Percentiles rank a stretch among this genome's conserved stretches.
Evolutionary conservation across 2,888 invertebrate genomes (phyloP).

Genomic region (Caradrina clavipalpis): DNA sequence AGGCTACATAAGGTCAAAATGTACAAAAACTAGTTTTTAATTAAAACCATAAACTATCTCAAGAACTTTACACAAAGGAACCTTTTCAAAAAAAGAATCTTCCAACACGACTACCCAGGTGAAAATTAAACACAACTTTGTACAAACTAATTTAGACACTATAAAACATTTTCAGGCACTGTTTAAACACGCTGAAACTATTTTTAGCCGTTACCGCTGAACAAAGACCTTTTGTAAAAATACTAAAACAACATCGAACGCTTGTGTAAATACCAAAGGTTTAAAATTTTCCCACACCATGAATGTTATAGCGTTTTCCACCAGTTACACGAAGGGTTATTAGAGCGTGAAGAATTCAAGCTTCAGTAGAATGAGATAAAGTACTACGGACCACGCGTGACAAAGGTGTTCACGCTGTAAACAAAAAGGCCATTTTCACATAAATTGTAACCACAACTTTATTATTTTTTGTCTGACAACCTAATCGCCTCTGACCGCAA

Average conservation of each 20-base stretch:
- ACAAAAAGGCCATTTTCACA: constrained; percentile 16
- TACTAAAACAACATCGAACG: constrained; percentile 4
- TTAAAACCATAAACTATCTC: constrained; percentile 15
- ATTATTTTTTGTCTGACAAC: constrained; percentile 45
- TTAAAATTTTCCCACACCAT: constrained; percentile 38
- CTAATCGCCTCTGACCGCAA: constrained; percentile 57
- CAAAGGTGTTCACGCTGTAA: constrained; percentile 51
- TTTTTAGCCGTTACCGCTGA: constrained; percentile 13
- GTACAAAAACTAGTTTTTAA: neutral
- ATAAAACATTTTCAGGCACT: constrained; percentile 21
- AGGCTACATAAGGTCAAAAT: too few species aligned
- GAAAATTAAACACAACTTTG: constrained; percentile 11
- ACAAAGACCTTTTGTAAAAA: constrained; percentile 23
- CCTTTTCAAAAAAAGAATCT: neutral
- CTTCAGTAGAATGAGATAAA: constrained; percentile 69
- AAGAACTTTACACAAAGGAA: constrained; percentile 10
- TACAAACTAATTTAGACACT: constrained; percentile 25
- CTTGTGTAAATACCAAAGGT: constrained; percentile 38
- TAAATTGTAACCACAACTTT: constrained; percentile 22
- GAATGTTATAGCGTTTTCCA: constrained; percentile 47
- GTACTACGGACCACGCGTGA: constrained; percentile 62
- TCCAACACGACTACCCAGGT: constrained; percentile 2
- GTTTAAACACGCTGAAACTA: constrained; percentile 33
- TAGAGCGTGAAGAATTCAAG: constrained; percentile 70
- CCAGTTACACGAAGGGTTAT: constrained; percentile 56